Conservation (phyloP, 1,140 invertebrate genomes). For the Ooceraea biroi region DNA sequence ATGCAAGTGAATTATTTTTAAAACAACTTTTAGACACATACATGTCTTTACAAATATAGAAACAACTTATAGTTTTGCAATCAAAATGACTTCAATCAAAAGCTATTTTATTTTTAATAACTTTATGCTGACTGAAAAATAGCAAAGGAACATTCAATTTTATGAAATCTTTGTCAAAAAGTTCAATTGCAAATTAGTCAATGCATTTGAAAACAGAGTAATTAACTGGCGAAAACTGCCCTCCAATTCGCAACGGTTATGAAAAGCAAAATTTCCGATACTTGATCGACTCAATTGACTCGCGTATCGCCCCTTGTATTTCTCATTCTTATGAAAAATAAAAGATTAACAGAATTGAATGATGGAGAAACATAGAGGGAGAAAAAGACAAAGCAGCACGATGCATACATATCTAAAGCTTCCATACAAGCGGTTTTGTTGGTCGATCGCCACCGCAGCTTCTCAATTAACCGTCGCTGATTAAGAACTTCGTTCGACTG, state of each 20-base stretch:
- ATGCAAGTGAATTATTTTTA: not conserved
- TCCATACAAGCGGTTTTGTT: conserved; percentile 45
- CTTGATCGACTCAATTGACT: not conserved
- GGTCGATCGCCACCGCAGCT: conserved; percentile 62
- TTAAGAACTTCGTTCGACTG: conserved; percentile 54
- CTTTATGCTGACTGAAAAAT: not conserved
- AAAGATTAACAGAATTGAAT: not conserved
- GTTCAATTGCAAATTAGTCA: not conserved
- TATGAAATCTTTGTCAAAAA: not conserved
- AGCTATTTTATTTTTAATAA: not conserved
- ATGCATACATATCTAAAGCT: conserved; percentile 39
- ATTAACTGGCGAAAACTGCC: conserved; percentile 43
- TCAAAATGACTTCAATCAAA: not conserved
- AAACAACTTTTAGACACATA: not conserved
- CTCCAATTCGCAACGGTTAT: conserved; percentile 27
- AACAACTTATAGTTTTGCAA: not conserved
- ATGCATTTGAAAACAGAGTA: not conserved
- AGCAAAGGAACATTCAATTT: not conserved
- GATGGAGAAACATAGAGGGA: not conserved
- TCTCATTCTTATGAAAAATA: conserved; percentile 10
- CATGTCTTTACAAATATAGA: not conserved
- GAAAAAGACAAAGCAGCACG: conserved; percentile 37
- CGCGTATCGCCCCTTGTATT: not conserved
- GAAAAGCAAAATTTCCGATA: conserved; percentile 32
- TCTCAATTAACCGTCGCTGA: conserved; percentile 74